phyloP scores from a whole-genome alignment of 2,888 invertebrate genomes.

The Pandemis corylana region DNA sequence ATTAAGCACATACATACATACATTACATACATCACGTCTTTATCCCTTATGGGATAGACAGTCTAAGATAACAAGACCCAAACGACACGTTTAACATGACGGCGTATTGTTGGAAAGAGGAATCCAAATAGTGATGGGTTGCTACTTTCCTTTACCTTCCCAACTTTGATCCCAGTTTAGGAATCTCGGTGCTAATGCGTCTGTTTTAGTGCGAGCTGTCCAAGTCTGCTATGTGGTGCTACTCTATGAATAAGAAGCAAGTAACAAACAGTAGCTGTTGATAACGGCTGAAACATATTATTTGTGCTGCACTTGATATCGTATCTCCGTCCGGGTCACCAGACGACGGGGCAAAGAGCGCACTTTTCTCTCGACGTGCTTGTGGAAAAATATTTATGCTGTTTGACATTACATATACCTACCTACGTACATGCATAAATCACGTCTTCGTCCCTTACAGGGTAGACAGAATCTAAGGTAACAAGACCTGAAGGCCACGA shows the following conservation, averaged over 20 bases:
- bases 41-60: too few relatives aligned
- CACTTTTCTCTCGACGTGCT: conserved; percentile 51
- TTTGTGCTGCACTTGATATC: conserved; percentile 58
- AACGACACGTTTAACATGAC: too few relatives aligned
- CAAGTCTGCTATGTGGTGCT: neutral
- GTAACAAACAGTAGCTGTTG: conserved; percentile 17
- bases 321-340: conserved; percentile 61
- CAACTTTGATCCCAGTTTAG: too few relatives aligned
- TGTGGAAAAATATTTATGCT: conserved; percentile 49
- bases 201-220: neutral
- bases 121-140: too few relatives aligned
- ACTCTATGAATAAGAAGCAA: conserved; percentile 1
- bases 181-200: neutral
- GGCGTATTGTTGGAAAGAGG: too few relatives aligned
- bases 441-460: too few relatives aligned
- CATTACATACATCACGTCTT: too few relatives aligned
- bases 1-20: neutral
- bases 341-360: conserved; percentile 58
- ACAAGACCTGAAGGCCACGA: too few relatives aligned
- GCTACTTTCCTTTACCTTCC: too few relatives aligned
- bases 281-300: conserved; percentile 52
- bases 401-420: neutral
- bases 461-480: too few relatives aligned
- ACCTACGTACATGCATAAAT: neutral
- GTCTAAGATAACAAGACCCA: too few relatives aligned